Percentiles rank a stretch among this genome's conserved stretches.
phyloP scores from a whole-genome alignment of 2,888 invertebrate species.

The Eupithecia tripunctaria region DNA sequence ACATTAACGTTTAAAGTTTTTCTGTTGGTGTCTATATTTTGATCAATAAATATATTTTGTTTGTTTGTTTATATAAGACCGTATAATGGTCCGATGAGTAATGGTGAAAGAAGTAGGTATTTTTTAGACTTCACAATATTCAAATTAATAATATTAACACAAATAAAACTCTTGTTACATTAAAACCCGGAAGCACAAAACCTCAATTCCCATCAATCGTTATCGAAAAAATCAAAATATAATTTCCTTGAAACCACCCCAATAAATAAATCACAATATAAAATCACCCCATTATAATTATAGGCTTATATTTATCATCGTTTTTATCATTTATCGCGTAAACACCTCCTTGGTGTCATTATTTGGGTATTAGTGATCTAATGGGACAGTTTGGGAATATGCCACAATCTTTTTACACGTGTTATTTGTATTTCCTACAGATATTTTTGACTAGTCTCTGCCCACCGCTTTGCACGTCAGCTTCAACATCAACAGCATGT shows the following conservation, averaged over 20 bases:
- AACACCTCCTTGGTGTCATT: slow-evolving; percentile 42
- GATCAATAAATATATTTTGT: no score
- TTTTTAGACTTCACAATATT: no score
- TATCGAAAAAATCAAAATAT: slow-evolving; percentile 40
- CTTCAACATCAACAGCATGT: no score
- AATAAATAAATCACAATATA: slow-evolving; percentile 37
- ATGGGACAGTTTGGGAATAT: slow-evolving; percentile 24
- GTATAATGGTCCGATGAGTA: no score
- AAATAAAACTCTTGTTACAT: not conserved
- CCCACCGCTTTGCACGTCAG: no score
- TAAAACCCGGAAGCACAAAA: slow-evolving; percentile 2
- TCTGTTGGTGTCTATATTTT: no score
- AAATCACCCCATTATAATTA: slow-evolving; percentile 37
- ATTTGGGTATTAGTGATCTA: slow-evolving; percentile 43
- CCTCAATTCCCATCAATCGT: slow-evolving; percentile 23
- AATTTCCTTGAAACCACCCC: slow-evolving; percentile 38
- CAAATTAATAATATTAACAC: not conserved
- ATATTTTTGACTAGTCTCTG: not conserved
- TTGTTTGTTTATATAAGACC: no score
- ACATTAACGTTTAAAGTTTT: no score
- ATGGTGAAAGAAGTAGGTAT: no score
- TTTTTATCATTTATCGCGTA: slow-evolving; percentile 39
- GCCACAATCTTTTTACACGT: slow-evolving; percentile 7
- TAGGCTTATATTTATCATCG: slow-evolving; percentile 7
- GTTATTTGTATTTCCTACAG: not conserved